These are phyloP conservation scores for Leptinotarsa tumamoca DNA, from an alignment of 2,888 invertebrate species.

Conservation along the genomic window DNA sequence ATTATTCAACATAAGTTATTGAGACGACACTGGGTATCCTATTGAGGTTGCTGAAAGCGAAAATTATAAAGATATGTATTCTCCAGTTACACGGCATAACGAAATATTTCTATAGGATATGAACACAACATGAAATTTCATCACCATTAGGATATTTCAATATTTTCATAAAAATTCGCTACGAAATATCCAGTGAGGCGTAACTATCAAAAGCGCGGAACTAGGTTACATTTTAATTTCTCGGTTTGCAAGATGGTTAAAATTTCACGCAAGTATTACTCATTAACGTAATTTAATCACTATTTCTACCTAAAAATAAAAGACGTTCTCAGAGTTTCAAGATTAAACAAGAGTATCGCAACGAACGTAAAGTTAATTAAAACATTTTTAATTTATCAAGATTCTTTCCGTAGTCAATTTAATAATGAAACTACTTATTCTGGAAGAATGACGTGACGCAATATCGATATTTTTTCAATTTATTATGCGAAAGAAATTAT, in stretches of 20 bases:
- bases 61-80: too few species aligned
- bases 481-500: background rate
- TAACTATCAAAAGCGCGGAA: background rate
- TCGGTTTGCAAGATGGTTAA: background rate
- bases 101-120: too few species aligned
- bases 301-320: background rate
- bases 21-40: too few species aligned
- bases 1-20: too few species aligned
- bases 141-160: background rate
- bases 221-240: background rate
- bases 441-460: background rate
- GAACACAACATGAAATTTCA: background rate
- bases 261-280: background rate
- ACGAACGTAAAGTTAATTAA: background rate
- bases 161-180: background rate
- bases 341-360: background rate
- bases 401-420: background rate
- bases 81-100: too few species aligned
- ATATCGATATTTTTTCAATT: background rate
- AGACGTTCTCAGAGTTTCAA: background rate
- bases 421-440: background rate
- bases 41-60: too few species aligned
- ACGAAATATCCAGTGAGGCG: background rate
- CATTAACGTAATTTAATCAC: conserved; percentile 1
- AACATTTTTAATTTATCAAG: conserved; percentile 1